Evolutionary conservation across 2,113 vertebrate genomes (phyloP), one percentile per base, ranked within the genome.

Genomic region (Eptatretus burgeri): DNA sequence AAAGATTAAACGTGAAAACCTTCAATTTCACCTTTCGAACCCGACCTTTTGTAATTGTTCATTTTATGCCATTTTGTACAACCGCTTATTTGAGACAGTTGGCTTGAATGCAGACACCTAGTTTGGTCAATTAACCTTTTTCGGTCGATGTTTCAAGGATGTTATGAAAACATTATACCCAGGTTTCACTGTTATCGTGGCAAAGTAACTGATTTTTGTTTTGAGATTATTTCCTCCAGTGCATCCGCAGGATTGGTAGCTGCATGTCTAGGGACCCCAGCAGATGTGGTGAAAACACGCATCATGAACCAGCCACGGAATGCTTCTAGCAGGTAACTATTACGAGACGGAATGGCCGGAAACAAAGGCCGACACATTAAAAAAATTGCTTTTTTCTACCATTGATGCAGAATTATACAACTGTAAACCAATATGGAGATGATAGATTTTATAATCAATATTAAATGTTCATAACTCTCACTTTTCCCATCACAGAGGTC

Each of bases 251-350:
- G 81, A 66, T 66, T 84, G 63, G 78, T 83, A 13, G 80, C 82
- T 18, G 81, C 82, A 71, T 72, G 75, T 62, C 72, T 83, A 74
- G 80, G 80, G 71, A 81, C 81, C 17, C 82, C 82, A 17, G 81
- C 80, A 1, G 82, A 84, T 1, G 78, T 85, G 50, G 75, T 85
- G 67, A 85, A 85, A 73, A 83, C 80, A 13, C 72, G 80, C 70
- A 77, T 85, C 69, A 85, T 85, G 82, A 85, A 84, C 70, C 80
- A 84, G 68, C 80, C 78, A 0, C 75, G 77, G 70, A 78, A 82
- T 63, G 68, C 70, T 62, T 74, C 77, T 65, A 79, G 82, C 67
- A 81, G 77, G 82, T 80, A 68, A 1, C 52, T 62, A 63, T 51
- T 69, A 65, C 70, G 68, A 62, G 64, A n/a, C n/a, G n/a, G n/a